A percentile compares a stretch with the other conserved stretches of the same genome.
Evolutionary conservation across 2,888 invertebrate genomes (phyloP).

Genomic region (Noctua janthina): DNA sequence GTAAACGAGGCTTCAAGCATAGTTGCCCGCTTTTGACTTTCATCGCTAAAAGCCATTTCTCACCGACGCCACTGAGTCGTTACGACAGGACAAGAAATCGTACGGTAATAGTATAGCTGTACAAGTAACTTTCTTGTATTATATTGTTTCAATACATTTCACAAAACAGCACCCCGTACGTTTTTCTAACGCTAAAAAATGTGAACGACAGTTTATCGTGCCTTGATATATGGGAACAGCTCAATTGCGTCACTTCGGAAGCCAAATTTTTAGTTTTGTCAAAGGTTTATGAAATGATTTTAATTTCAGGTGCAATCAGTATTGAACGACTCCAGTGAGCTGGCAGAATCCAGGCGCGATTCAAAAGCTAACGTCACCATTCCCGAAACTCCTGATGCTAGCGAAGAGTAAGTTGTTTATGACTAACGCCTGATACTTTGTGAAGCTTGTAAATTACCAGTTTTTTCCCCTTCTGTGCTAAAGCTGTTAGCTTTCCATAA

Average conservation of each 20-base stretch:
- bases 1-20: not conserved
- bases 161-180: not conserved
- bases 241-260: not conserved
- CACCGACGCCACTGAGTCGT: not conserved
- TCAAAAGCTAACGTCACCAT: conserved; percentile 84
- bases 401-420: conserved; percentile 83
- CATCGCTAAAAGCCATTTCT: not conserved
- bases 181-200: not conserved
- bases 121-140: not conserved
- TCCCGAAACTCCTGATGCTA: conserved; percentile 86
- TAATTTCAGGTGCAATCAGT: conserved; percentile 81
- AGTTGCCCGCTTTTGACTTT: too few relatives aligned
- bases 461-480: not conserved
- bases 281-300: not conserved
- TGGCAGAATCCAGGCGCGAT: conserved; percentile 68
- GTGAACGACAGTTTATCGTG: not conserved
- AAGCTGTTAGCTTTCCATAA: not conserved
- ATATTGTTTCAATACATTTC: not conserved
- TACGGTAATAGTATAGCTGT: not conserved
- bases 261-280: not conserved
- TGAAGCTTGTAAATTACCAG: not conserved
- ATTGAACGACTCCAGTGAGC: conserved; percentile 81
- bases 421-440: not conserved
- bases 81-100: not conserved
- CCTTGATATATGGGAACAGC: not conserved